Conservation (phyloP, 2,113 vertebrate genomes). For the Passer montanus region DNA sequence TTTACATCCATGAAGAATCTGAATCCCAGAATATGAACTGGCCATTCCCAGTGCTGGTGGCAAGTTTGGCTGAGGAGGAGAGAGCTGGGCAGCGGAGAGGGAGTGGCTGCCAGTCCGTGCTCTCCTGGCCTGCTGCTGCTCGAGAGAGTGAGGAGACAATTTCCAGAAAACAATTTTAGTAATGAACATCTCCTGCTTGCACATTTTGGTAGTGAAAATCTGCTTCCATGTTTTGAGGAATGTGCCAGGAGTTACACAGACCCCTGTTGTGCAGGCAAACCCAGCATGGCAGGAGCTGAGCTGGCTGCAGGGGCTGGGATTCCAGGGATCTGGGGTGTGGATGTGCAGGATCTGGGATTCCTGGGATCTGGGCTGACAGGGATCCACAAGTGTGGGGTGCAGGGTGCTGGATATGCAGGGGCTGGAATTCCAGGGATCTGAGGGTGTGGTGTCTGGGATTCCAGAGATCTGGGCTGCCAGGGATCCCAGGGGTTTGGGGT, state of each 20-base stretch:
- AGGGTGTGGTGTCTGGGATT: too few species aligned
- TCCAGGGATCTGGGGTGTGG: too few species aligned
- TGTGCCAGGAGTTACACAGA: not conserved
- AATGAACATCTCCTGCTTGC: not conserved
- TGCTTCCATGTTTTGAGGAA: not conserved
- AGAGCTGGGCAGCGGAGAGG: not conserved
- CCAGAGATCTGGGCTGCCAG: too few species aligned
- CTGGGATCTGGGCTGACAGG: not conserved
- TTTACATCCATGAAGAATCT: not conserved
- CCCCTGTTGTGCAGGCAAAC: not conserved
- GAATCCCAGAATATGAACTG: not conserved
- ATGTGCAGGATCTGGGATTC: too few species aligned
- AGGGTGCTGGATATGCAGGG: not conserved
- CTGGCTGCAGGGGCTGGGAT: not conserved
- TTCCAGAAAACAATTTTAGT: not conserved
- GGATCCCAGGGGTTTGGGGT: not conserved
- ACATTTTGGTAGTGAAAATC: not conserved
- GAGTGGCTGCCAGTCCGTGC: accelerated
- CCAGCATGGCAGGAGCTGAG: not conserved
- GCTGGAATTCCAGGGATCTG: too few species aligned
- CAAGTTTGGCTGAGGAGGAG: not conserved
- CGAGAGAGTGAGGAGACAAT: not conserved
- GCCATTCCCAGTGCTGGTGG: not conserved
- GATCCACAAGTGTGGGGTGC: not conserved
- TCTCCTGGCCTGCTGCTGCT: not conserved